Base-by-base conservation (phyloP, 2,797 vertebrate species). In the Thripadectes ignobilis region DNA sequence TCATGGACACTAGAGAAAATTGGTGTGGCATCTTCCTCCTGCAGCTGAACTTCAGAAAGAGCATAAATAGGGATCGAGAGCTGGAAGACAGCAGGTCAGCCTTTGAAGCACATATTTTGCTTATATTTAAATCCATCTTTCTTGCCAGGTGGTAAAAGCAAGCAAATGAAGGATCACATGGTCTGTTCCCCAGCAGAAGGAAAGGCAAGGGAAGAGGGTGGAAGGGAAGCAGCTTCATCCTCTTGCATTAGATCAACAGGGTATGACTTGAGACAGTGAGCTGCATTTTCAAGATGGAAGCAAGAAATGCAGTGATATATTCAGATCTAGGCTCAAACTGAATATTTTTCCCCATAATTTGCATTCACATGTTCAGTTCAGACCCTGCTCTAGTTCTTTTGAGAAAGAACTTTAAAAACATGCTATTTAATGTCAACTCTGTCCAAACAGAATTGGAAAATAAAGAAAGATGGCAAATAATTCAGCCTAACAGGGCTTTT, bases 401-500 rank as follows among this genome's bases (percentile, higher is more conserved):
- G 34, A 85, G 65, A 61, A 91, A 78, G 22, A 63, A 68, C 22
- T 57, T 80, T 27, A 51, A 85, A 92, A 79, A 68, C 17, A 45
- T 14, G 11, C 9, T 63, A 82, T 67, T 80, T 82, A 82, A 77
- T n/a, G 87, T 61, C 45, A 89, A 22, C n/a, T 62, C n/a, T 65
- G 21, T 63, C 36, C 68, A 16, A 10, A 76, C 10, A 79, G 30
- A 84, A 48, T 52, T 85, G 20, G 26, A 71, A 65, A 88, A 88
- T 51, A 67, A 85, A 79, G 67, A 58, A 65, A 65, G 27, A 67
- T 29, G 12, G n/a, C 22, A 80, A 86, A 45, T 71, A 65, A 86
- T 57, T 71, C 73, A 71, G 20, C 22, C 8, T 74, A 59, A 48
- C 0, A 0, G 5, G 0, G 0, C 57, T 55, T 62, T 54, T 46